Conservation (phyloP, 1,140 invertebrate species). For the Atta texana region DNA sequence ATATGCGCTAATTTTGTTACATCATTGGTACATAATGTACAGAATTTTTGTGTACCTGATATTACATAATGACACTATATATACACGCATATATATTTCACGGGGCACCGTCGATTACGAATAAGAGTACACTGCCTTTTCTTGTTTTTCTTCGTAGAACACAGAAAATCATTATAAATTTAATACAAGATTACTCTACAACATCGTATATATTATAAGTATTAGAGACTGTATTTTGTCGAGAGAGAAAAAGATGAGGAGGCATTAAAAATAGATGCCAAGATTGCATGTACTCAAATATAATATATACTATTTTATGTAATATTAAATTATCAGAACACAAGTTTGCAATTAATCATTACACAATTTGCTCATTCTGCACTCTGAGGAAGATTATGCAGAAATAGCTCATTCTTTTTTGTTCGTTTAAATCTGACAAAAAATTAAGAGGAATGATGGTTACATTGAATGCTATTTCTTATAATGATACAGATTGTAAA, state of each 20-base stretch:
- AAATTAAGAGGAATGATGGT: constrained; percentile 78
- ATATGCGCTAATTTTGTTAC: constrained; percentile 53
- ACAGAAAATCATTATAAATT: constrained; percentile 62
- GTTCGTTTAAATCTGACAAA: constrained; percentile 53
- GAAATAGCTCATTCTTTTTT: constrained; percentile 55
- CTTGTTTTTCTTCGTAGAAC: constrained; percentile 27
- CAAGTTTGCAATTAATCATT: constrained; percentile 65
- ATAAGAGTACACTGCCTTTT: constrained; percentile 61
- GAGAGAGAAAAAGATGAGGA: constrained; percentile 42
- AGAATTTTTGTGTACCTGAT: constrained; percentile 41
- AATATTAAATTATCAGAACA: constrained; percentile 65
- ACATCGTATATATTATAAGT: constrained; percentile 63
- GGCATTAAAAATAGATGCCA: constrained; percentile 49
- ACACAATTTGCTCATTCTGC: constrained; percentile 55
- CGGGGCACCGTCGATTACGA: constrained; percentile 61
- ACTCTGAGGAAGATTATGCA: constrained; percentile 65
- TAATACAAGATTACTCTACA: constrained; percentile 54
- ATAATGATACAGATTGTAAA: constrained; percentile 27
- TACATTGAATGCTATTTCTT: constrained; percentile 27
- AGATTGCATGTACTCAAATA: constrained; percentile 49
- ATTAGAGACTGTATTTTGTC: constrained; percentile 52
- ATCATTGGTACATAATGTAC: constrained; percentile 51
- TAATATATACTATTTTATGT: constrained; percentile 64
- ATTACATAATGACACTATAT: constrained; percentile 39
- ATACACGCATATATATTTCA: constrained; percentile 56